Conservation (phyloP, 1,140 invertebrate species). For the Achroia grisella region DNA sequence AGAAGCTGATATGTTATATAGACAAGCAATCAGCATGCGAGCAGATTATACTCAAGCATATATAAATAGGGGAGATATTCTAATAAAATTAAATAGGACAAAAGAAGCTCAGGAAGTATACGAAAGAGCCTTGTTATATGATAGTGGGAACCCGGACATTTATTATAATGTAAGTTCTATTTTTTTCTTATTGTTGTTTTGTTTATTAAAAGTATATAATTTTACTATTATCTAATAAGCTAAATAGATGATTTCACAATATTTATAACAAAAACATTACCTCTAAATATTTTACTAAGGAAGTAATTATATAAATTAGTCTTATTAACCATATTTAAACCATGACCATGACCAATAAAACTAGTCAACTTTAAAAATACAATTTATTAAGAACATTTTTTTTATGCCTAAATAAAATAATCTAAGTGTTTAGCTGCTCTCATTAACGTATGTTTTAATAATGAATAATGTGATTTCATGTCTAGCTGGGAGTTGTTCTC, state of each 20-base stretch:
- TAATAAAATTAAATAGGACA: conserved; percentile 95
- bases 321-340: no score
- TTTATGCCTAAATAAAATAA: background rate
- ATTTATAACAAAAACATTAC: no score
- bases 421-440: background rate
- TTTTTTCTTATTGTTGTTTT: no score
- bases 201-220: no score
- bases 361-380: no score
- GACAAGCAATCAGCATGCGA: conserved; percentile 96
- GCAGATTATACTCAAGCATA: conserved; percentile 98
- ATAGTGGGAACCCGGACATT: conserved; percentile 96
- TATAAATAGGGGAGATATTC: conserved; percentile 96
- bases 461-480: conserved; percentile 6
- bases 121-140: conserved; percentile 92
- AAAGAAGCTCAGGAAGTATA: conserved; percentile 97
- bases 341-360: no score
- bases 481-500: conserved; percentile 92
- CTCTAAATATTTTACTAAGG: no score
- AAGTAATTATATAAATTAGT: no score
- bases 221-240: no score
- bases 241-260: no score
- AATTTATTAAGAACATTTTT: no score
- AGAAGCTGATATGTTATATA: conserved; percentile 94
- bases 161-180: conserved; percentile 90
- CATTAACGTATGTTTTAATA: background rate